phyloP scores from a whole-genome alignment of 2,888 invertebrate species.

The Therioaphis trifolii region DNA sequence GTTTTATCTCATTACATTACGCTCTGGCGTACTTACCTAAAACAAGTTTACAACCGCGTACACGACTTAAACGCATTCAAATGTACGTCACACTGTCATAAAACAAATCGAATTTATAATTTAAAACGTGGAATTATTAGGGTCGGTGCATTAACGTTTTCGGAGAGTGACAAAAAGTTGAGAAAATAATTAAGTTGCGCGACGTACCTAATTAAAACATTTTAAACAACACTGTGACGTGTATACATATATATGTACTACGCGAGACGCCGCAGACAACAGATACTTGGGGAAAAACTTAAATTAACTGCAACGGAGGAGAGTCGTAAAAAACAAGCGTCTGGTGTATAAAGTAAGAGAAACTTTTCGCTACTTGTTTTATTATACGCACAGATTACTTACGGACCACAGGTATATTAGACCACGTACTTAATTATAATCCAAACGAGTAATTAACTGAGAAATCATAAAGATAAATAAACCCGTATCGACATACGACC shows the following conservation, averaged over 20 bases:
- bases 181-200: neutral
- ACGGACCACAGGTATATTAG: neutral
- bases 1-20: neutral
- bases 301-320: neutral
- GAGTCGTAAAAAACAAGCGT: conserved; percentile 14
- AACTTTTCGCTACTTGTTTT: neutral
- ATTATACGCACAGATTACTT: neutral
- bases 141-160: too few species aligned
- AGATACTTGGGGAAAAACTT: neutral
- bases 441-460: neutral
- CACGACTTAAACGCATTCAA: too few species aligned
- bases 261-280: too few species aligned
- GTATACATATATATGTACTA: neutral
- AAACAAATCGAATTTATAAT: neutral
- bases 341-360: too few species aligned
- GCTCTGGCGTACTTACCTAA: neutral
- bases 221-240: neutral
- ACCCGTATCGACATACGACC: too few species aligned
- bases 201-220: neutral
- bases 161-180: neutral
- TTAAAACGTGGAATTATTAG: neutral
- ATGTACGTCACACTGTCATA: neutral
- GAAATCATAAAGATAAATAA: too few species aligned
- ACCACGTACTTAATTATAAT: neutral
- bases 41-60: too few species aligned